These are phyloP conservation scores for Luffia ferchaultella DNA, from an alignment of 2,888 invertebrate species.

Conservation along the genomic window DNA sequence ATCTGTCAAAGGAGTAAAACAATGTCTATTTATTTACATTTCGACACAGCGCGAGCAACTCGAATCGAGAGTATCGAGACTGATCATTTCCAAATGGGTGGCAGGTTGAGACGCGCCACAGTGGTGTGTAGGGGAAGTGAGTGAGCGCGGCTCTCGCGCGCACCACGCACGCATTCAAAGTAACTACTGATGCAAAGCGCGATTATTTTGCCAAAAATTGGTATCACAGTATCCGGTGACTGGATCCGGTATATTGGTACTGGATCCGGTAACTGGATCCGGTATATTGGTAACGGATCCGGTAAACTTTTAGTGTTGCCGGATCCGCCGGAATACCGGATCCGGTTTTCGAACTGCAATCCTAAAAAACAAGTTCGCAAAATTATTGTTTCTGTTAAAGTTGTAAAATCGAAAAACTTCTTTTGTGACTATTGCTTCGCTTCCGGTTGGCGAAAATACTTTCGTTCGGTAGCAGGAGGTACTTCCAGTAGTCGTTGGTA, in stretches of 20 bases:
- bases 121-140: too few species aligned
- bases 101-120: too few species aligned
- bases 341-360: slow-evolving; percentile 1
- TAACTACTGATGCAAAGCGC: not conserved
- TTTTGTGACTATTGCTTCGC: too few species aligned
- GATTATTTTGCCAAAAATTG: not conserved
- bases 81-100: not conserved
- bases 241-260: slow-evolving; percentile 1
- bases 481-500: too few species aligned
- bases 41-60: not conserved
- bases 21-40: not conserved
- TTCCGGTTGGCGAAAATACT: too few species aligned
- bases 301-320: not conserved
- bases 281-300: not conserved
- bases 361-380: not conserved
- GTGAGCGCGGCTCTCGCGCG: not conserved
- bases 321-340: not conserved
- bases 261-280: not conserved
- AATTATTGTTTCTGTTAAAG: too few species aligned
- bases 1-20: too few species aligned
- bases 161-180: not conserved
- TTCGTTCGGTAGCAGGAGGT: too few species aligned
- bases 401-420: too few species aligned
- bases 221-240: not conserved
- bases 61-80: too few species aligned